Percentiles rank a stretch among this genome's conserved stretches.
phyloP scores from a whole-genome alignment of 2,113 vertebrate species.

The Bettongia penicillata region DNA sequence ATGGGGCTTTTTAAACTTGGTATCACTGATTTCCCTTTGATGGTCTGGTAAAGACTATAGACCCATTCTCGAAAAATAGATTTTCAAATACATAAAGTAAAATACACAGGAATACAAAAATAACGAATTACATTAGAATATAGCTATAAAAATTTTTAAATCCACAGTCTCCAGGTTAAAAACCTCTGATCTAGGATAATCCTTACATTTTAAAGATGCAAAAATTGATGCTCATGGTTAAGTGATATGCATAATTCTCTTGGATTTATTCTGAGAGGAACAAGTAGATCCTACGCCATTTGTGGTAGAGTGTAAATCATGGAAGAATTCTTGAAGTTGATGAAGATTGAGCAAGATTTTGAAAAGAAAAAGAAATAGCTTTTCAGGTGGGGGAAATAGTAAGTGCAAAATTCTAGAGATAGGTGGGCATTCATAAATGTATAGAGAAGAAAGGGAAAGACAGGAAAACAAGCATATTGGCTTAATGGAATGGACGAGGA shows the following conservation, averaged over 20 bases:
- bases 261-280: background rate
- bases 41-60: background rate
- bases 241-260: background rate
- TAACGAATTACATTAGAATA: background rate
- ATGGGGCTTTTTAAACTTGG: background rate
- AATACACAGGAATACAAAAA: background rate
- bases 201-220: background rate
- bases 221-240: background rate
- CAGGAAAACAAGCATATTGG: background rate
- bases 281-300: background rate
- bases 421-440: fast-evolving
- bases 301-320: background rate
- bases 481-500: fast-evolving
- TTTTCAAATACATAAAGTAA: background rate
- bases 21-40: background rate
- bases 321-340: background rate
- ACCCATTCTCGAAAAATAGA: background rate
- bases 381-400: background rate
- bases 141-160: background rate
- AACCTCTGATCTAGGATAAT: background rate
- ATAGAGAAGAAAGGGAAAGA: background rate
- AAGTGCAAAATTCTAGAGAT: no score
- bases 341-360: no score
- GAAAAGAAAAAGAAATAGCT: background rate
- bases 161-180: background rate